phyloP scores from a whole-genome alignment of 2,113 vertebrate genomes.

The Hippocampus zosterae region DNA sequence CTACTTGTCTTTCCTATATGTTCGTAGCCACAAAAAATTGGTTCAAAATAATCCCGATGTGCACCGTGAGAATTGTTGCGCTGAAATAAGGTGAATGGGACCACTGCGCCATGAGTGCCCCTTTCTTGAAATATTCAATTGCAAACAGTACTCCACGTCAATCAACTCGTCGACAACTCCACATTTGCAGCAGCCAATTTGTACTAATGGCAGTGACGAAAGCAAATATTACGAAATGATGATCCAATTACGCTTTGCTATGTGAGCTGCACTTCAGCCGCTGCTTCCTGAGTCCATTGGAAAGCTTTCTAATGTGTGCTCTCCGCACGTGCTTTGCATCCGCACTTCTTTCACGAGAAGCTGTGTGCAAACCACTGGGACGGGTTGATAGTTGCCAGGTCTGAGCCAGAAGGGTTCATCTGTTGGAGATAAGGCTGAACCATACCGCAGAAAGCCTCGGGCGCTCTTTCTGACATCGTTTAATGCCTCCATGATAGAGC shows the following conservation, averaged over 20 bases:
- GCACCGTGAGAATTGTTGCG: not conserved
- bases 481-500: constrained; percentile 51
- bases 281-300: constrained; percentile 43
- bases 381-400: constrained; percentile 64
- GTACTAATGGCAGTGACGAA: not conserved
- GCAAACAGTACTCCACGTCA: not conserved
- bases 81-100: not conserved
- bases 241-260: constrained; percentile 5
- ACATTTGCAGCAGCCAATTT: not conserved
- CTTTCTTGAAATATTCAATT: not conserved
- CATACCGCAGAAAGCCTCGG: constrained; percentile 58
- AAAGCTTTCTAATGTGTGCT: constrained; percentile 38
- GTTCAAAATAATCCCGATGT: too few species aligned
- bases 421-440: constrained; percentile 61
- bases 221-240: not conserved
- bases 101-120: too few species aligned
- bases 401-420: constrained; percentile 61
- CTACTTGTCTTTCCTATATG: not conserved
- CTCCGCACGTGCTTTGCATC: constrained; percentile 40
- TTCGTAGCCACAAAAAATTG: too few species aligned
- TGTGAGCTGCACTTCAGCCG: constrained; percentile 20
- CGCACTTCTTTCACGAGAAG: constrained; percentile 55
- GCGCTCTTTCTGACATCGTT: constrained; percentile 55
- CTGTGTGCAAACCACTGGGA: constrained; percentile 28
- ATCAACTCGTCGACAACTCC: not conserved